Evolutionary conservation across 2,113 vertebrate genomes (phyloP).

Genomic region (Alces alces): DNA sequence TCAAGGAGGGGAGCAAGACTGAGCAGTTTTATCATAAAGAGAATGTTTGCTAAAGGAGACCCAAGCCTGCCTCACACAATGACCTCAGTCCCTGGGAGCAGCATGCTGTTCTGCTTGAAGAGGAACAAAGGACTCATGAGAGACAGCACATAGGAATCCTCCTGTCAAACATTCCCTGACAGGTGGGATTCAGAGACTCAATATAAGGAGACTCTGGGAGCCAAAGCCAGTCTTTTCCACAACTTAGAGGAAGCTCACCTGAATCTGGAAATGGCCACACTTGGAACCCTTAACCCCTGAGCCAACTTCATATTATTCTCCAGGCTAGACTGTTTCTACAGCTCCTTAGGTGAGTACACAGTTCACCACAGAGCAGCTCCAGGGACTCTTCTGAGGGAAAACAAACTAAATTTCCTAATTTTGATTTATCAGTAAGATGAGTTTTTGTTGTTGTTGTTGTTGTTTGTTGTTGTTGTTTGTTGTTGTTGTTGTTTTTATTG

Average conservation of each 20-base stretch:
- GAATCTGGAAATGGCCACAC: fast-evolving
- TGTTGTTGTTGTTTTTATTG: background rate
- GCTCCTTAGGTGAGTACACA: background rate
- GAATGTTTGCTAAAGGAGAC: no score
- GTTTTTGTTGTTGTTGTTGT: no score
- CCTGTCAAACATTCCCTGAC: no score
- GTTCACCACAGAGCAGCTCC: background rate
- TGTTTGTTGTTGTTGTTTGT: no score
- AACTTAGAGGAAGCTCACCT: background rate
- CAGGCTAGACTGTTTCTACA: background rate
- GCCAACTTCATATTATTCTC: background rate
- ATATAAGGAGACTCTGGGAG: background rate
- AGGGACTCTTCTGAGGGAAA: background rate
- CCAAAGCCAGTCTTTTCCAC: background rate
- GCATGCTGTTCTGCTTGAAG: no score
- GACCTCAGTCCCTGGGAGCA: no score
- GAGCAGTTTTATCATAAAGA: no score
- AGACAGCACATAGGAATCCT: no score
- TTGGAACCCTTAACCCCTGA: background rate
- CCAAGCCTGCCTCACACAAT: no score
- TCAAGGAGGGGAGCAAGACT: no score
- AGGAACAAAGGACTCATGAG: no score
- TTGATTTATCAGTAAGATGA: background rate
- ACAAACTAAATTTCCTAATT: background rate
- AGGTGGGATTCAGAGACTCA: background rate